Evolutionary conservation across 2,888 invertebrate genomes (phyloP), one percentile per base, ranked within the genome.

Genomic region (Piscicola geometra): DNA sequence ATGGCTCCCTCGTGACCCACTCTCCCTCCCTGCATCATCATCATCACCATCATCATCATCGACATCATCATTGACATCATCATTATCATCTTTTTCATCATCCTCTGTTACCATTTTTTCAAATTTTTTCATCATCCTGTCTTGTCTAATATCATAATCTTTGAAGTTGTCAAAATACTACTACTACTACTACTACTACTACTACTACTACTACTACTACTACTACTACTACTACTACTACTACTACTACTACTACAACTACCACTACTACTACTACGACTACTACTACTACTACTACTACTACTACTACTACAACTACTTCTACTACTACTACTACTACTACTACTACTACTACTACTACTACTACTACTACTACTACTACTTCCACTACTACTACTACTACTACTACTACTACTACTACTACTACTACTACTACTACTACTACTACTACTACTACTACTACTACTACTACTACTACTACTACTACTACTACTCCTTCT

Each of bases 131-230:
- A n/a, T n/a, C n/a, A n/a, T n/a, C n/a, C n/a, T n/a, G n/a, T n/a
- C n/a, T n/a, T n/a, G n/a, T n/a, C n/a, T n/a, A n/a, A n/a, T n/a
- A n/a, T n/a, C n/a, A n/a, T n/a, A n/a, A n/a, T n/a, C n/a, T n/a
- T n/a, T n/a, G n/a, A n/a, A n/a, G n/a, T n/a, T n/a, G n/a, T n/a
- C n/a, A n/a, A n/a, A n/a, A n/a, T 56, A 56, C 60, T 56, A 56
- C 60, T 56, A 56, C 60, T 56, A 56, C 60, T 56, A 56, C 60
- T 56, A 56, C 60, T 56, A 56, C 60, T 56, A 56, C 60, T 56
- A 56, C 60, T 56, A 56, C 60, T 56, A 56, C 60, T 56, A 56
- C 60, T 56, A 56, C 60, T 56, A 56, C 60, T 56, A 56, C 60
- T 56, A 56, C 60, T 56, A 56, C 60, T 56, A 56, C 60, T 56